Evolutionary conservation across 2,888 invertebrate species (phyloP).

Genomic region (Lapara coniferarum): DNA sequence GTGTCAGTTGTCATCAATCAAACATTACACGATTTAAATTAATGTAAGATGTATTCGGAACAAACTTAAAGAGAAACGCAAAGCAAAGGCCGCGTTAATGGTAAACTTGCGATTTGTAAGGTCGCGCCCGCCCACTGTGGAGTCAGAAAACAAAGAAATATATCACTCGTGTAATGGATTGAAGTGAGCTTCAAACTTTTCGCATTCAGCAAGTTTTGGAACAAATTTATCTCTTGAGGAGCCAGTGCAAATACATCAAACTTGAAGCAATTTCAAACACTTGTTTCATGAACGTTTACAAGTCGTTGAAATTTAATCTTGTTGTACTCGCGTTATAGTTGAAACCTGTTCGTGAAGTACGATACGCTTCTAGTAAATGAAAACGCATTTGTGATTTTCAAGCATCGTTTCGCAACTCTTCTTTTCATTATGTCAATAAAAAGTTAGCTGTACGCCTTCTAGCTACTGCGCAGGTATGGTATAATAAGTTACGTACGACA

Average conservation of each 20-base stretch:
- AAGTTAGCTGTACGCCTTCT: slow-evolving; percentile 30
- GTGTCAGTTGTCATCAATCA: slow-evolving; percentile 47
- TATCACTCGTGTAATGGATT: slow-evolving; percentile 83
- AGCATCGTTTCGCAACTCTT: slow-evolving; percentile 7
- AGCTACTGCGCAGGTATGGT: slow-evolving; percentile 35
- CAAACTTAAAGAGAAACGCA: slow-evolving; percentile 38
- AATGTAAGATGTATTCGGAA: slow-evolving; percentile 38
- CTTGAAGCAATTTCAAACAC: slow-evolving; percentile 79
- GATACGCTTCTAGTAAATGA: neutral
- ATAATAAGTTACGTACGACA: slow-evolving; percentile 42
- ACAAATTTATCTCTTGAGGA: slow-evolving; percentile 81
- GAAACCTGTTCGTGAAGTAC: neutral
- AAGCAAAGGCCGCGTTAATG: slow-evolving; percentile 49
- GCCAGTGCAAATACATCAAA: slow-evolving; percentile 80
- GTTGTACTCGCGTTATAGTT: neutral
- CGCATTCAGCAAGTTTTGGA: slow-evolving; percentile 81
- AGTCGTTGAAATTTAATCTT: slow-evolving; percentile 55
- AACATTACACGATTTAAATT: slow-evolving; percentile 45
- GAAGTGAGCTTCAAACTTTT: slow-evolving; percentile 82
- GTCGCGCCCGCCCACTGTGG: slow-evolving; percentile 59
- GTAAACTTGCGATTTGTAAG: slow-evolving; percentile 74
- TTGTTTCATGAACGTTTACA: slow-evolving; percentile 76
- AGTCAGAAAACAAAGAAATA: slow-evolving; percentile 82
- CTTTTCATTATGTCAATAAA: slow-evolving; percentile 26
- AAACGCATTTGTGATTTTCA: neutral